Percentiles rank a stretch among this genome's conserved stretches.
Evolutionary conservation across 1,140 invertebrate genomes (phyloP).

Genomic region (Aplysia californica): DNA sequence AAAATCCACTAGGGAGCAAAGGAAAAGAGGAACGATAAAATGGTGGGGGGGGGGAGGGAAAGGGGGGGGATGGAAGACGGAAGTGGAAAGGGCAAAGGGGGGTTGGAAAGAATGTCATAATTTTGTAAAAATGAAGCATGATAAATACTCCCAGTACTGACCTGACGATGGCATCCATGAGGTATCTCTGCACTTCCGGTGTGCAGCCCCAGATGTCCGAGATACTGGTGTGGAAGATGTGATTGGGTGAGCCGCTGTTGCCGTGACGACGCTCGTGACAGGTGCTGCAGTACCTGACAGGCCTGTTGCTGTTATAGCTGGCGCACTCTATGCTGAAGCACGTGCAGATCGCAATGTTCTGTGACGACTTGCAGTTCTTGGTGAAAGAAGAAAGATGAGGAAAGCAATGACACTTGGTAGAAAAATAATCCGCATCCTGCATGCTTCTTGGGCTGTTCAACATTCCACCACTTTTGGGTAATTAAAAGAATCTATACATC

Average conservation of each 20-base stretch:
- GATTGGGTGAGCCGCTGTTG: conserved; percentile 82
- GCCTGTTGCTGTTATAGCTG: conserved; percentile 94
- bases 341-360: conserved; percentile 94
- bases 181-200: conserved; percentile 89
- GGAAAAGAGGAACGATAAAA: too few species aligned
- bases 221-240: conserved; percentile 89
- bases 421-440: background rate
- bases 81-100: too few species aligned
- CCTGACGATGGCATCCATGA: conserved; percentile 97
- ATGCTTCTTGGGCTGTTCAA: background rate
- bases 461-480: too few species aligned
- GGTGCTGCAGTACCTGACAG: conserved; percentile 87
- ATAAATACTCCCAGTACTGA: too few species aligned
- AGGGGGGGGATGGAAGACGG: too few species aligned
- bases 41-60: too few species aligned
- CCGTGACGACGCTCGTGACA: conserved; percentile 82
- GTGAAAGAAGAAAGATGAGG: conserved; percentile 31
- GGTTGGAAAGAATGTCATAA: too few species aligned
- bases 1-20: too few species aligned
- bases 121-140: too few species aligned
- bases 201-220: conserved; percentile 85
- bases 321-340: conserved; percentile 98
- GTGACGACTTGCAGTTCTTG: conserved; percentile 88
- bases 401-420: background rate
- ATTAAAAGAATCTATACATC: too few species aligned